Percentiles rank a stretch among this genome's conserved stretches.
Evolutionary conservation across 2,797 vertebrate genomes (phyloP).

Genomic region (Myoxocephalus aenaeus): DNA sequence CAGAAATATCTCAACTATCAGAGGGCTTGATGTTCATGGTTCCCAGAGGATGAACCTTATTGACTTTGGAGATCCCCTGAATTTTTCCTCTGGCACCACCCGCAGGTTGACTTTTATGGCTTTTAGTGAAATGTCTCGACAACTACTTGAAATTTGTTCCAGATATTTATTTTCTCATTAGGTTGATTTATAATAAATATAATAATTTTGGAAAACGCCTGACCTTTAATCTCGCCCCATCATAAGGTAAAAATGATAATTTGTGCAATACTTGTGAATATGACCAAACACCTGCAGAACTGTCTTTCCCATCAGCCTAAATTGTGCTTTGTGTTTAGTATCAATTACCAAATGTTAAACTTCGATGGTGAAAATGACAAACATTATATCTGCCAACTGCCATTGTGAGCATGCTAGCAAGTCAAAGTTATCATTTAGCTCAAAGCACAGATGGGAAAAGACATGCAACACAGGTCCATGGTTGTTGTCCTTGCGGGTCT

Average conservation of each 20-base stretch:
- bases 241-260: not conserved
- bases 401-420: not conserved
- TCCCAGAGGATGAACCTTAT: not conserved
- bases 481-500: not conserved
- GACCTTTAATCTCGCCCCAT: not conserved
- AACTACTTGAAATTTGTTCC: not conserved
- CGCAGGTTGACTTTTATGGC: not conserved
- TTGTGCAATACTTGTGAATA: conserved; percentile 4
- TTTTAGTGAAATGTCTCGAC: not conserved
- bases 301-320: not conserved
- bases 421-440: not conserved
- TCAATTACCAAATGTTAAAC: not conserved
- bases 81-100: not conserved
- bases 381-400: not conserved
- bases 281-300: not conserved
- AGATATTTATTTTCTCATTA: not conserved
- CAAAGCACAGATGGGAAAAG: not conserved
- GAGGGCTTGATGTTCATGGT: not conserved
- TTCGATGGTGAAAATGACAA: not conserved
- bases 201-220: not conserved
- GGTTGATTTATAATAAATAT: not conserved
- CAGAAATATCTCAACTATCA: not conserved
- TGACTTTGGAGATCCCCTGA: not conserved
- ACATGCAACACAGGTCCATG: not conserved
- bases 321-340: not conserved